Evolutionary conservation across 2,113 vertebrate species (phyloP).

Genomic region (Oncorhynchus kisutch): DNA sequence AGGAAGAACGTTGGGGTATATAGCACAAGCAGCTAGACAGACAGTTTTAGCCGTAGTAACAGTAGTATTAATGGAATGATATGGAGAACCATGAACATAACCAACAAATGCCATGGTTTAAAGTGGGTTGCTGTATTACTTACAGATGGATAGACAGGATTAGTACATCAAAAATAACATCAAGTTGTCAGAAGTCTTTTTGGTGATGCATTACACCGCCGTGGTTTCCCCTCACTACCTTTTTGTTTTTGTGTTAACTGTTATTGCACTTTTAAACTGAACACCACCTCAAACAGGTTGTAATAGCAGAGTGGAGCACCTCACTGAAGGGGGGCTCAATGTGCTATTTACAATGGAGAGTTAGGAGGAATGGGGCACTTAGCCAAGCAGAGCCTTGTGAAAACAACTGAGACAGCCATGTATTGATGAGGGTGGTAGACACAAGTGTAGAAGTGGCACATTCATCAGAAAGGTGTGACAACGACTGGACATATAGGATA

Average conservation of each 20-base stretch:
- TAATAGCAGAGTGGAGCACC: constrained; percentile 32
- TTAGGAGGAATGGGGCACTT: not conserved
- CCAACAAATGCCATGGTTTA: constrained; percentile 32
- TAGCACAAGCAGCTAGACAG: constrained; percentile 42
- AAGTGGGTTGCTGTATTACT: constrained; percentile 23
- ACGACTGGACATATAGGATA: constrained; percentile 22
- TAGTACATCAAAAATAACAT: constrained; percentile 6
- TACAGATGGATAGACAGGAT: constrained; percentile 22
- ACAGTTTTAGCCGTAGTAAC: constrained; percentile 32
- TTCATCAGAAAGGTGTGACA: constrained; percentile 57
- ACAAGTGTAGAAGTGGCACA: constrained; percentile 55
- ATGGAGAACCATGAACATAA: constrained; percentile 40
- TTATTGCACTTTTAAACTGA: constrained; percentile 66
- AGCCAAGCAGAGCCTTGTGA: constrained; percentile 49
- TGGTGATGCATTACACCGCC: not conserved
- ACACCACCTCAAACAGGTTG: constrained; percentile 65
- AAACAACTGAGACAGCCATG: constrained; percentile 54
- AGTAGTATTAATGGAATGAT: constrained; percentile 47
- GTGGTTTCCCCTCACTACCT: not conserved
- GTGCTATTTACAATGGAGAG: not conserved
- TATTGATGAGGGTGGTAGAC: constrained; percentile 47
- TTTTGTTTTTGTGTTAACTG: constrained; percentile 52
- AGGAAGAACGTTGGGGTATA: constrained; percentile 14
- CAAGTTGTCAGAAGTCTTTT: not conserved
- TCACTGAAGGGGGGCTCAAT: not conserved